Evolutionary conservation across 2,888 invertebrate species (phyloP).

Genomic region (Xylophagus ater): DNA sequence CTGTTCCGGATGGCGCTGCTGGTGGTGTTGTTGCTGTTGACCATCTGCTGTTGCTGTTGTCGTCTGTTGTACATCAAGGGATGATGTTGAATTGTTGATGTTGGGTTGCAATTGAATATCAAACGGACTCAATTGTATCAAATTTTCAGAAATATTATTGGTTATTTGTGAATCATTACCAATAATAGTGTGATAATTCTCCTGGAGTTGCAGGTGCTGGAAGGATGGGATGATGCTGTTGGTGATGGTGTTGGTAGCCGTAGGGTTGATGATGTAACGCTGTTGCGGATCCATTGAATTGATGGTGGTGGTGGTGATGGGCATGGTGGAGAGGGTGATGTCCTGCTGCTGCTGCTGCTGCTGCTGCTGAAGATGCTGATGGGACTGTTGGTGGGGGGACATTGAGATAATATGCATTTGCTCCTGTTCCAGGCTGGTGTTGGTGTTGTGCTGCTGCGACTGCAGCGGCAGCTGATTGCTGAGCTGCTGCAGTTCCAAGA

Average conservation of each 20-base stretch:
- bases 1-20: neutral
- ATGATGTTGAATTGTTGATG: constrained; percentile 48
- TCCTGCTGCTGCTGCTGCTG: constrained; percentile 21
- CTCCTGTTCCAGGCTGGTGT: constrained; percentile 39
- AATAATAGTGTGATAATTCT: constrained; percentile 67
- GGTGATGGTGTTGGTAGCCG: constrained; percentile 36
- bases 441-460: constrained; percentile 36
- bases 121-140: constrained; percentile 14
- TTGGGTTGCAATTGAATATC: constrained; percentile 38
- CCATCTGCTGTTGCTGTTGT: constrained; percentile 3
- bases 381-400: constrained; percentile 12
- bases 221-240: constrained; percentile 37
- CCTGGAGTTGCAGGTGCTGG: constrained; percentile 47
- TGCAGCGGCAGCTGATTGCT: constrained; percentile 21
- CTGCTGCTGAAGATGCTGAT: constrained; percentile 16
- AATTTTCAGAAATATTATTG: neutral
- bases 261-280: constrained; percentile 39
- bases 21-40: constrained; percentile 8
- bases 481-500: constrained; percentile 21
- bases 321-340: constrained; percentile 26
- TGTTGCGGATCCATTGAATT: constrained; percentile 32
- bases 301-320: constrained; percentile 28
- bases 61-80: constrained; percentile 53
- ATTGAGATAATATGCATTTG: constrained; percentile 15
- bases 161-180: constrained; percentile 45